These are phyloP conservation scores for Periophthalmus modestus DNA, from an alignment of 2,113 vertebrate genomes.

Conservation along the genomic window DNA sequence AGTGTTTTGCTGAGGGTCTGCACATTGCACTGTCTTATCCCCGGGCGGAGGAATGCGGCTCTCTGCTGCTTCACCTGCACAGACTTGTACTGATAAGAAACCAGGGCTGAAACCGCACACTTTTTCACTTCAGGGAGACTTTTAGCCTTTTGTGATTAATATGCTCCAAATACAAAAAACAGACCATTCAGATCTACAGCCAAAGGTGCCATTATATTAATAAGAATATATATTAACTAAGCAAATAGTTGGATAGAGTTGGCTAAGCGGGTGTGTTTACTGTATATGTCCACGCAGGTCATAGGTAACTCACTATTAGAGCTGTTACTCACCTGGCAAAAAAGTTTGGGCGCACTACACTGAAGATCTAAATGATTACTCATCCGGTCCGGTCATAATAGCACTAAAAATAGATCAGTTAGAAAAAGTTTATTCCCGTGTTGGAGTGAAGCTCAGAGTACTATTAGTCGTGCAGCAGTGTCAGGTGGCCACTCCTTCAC, in stretches of 20 bases:
- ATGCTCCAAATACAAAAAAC: neutral
- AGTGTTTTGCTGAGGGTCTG: slow-evolving; percentile 43
- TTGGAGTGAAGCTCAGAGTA: slow-evolving; percentile 12
- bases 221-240: neutral
- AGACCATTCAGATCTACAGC: neutral
- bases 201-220: neutral
- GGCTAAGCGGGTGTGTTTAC: neutral
- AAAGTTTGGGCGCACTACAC: neutral
- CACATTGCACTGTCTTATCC: slow-evolving; percentile 39
- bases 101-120: slow-evolving; percentile 14
- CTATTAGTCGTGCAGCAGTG: slow-evolving; percentile 13
- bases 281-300: neutral
- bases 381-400: slow-evolving; percentile 38
- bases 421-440: slow-evolving; percentile 22
- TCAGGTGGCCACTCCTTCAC: slow-evolving; percentile 70
- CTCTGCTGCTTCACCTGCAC: slow-evolving; percentile 69
- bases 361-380: neutral
- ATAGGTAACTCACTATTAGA: neutral
- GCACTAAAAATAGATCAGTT: slow-evolving; percentile 9
- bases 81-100: slow-evolving; percentile 68
- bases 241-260: neutral
- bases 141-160: neutral
- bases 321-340: neutral
- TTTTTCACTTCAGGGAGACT: neutral
- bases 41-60: slow-evolving; percentile 69